These are phyloP conservation scores for Harpagus bidentatus DNA, from an alignment of 2,113 vertebrate species.

Conservation along the genomic window DNA sequence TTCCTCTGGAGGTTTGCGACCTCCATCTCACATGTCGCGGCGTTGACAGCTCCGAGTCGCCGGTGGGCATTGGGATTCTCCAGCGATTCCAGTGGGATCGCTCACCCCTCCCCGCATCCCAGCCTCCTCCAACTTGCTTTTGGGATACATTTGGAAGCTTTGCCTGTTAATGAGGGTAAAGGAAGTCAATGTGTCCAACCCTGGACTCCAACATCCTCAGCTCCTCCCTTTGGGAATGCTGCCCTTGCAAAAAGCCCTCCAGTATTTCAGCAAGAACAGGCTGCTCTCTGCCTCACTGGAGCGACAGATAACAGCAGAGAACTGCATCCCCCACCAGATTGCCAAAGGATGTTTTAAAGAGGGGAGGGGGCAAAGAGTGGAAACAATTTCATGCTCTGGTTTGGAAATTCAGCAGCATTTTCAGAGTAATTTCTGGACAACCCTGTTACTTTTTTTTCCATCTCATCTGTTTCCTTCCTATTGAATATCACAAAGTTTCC, in stretches of 20 bases:
- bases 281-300: neutral
- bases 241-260: neutral
- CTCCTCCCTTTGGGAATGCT: neutral
- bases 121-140: neutral
- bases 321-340: too few relatives aligned
- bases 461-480: neutral
- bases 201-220: neutral
- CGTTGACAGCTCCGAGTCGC: neutral
- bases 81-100: neutral
- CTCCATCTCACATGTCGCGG: rapidly evolving
- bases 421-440: neutral
- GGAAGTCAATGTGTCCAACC: neutral
- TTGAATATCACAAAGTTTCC: neutral
- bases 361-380: neutral
- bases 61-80: neutral
- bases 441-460: neutral
- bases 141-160: neutral
- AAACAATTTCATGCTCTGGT: neutral
- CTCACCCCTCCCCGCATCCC: neutral
- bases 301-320: neutral
- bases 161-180: neutral
- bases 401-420: neutral
- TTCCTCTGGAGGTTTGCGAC: neutral
- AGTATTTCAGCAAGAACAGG: neutral
- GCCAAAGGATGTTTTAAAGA: neutral